Evolutionary conservation across 1,140 invertebrate genomes (phyloP), one percentile per base, ranked within the genome.

Genomic region (Danaus melanippus): DNA sequence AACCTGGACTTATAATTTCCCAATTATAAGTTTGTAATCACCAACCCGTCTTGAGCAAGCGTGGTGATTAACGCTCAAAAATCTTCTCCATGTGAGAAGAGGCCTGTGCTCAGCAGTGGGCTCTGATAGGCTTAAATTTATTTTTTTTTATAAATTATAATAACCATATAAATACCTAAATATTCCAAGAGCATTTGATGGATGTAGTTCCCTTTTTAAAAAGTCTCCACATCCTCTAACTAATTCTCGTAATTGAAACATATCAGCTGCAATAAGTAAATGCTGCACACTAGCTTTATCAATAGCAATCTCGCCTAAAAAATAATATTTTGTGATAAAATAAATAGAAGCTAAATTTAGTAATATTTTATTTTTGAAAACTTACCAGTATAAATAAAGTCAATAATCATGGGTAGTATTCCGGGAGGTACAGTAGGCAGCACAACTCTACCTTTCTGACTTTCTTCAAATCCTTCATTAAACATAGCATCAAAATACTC

Each of bases 401-500:
- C 92, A 45, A 98, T 88, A 1, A 97, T 88, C 58, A 90, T 87
- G 49, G 92, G 90, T 55, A 97, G 89, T 60, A 94, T 93, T 46
- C 92, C 86, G 53, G 92, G 88, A 54, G 92, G 90, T 32, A 97
- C 89, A 44, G 92, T 93, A 67, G 94, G 93, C 50, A 97, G 87
- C 67, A 94, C 90, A 10, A 97, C 92, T 44, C 90, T 88, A 61
- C 92, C 90, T 71, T 94, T 92, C 62, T 93, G 90, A 68, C 93
- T 93, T 81, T 98, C 97, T 51, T 93, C 88, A 52, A 90, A 66
- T 12, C 93, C 94, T 42, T 92, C 91, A 53, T 92, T 94, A 67
- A 98, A 98, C 96, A 98, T 98, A 50, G 96, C 96, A 87, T 96
- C 93, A 82, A 98, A 98, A 81, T 98, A 99, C 53, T 95, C 94